A percentile compares a stretch with the other conserved stretches of the same genome.
These are phyloP conservation scores for Dermatemys mawii DNA, from an alignment of 2,113 vertebrate genomes.

Conservation along the genomic window DNA sequence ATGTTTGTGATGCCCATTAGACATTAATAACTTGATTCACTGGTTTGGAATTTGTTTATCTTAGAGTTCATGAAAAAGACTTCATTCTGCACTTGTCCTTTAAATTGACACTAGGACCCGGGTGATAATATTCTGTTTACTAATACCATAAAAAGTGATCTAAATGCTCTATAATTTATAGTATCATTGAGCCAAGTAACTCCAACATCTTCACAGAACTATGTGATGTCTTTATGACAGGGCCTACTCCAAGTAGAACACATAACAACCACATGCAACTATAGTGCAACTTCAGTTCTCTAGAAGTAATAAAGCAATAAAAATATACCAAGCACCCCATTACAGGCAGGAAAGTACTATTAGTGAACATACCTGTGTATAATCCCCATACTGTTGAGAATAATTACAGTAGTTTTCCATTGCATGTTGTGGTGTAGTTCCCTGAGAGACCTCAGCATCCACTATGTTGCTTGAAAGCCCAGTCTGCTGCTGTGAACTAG, in stretches of 20 bases:
- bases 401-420: slow-evolving; percentile 84
- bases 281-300: not conserved
- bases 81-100: not conserved
- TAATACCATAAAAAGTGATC: not conserved
- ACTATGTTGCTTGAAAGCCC: slow-evolving; percentile 75
- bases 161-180: not conserved
- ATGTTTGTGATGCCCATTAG: not conserved
- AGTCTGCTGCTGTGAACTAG: slow-evolving; percentile 72
- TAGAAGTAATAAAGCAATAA: not conserved
- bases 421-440: slow-evolving; percentile 77
- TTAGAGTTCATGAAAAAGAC: not conserved
- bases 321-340: not conserved
- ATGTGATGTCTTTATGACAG: not conserved
- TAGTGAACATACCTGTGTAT: slow-evolving; percentile 74
- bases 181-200: not conserved
- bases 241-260: not conserved
- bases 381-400: slow-evolving; percentile 85
- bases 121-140: not conserved
- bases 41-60: not conserved
- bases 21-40: not conserved
- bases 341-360: not conserved
- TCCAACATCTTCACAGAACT: too few species aligned
- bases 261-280: not conserved
- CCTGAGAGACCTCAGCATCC: slow-evolving; percentile 83
- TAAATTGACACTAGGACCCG: not conserved